Evolutionary conservation across 1,140 invertebrate species (phyloP), one percentile per base, ranked within the genome.

Genomic region (Cydia amplana): DNA sequence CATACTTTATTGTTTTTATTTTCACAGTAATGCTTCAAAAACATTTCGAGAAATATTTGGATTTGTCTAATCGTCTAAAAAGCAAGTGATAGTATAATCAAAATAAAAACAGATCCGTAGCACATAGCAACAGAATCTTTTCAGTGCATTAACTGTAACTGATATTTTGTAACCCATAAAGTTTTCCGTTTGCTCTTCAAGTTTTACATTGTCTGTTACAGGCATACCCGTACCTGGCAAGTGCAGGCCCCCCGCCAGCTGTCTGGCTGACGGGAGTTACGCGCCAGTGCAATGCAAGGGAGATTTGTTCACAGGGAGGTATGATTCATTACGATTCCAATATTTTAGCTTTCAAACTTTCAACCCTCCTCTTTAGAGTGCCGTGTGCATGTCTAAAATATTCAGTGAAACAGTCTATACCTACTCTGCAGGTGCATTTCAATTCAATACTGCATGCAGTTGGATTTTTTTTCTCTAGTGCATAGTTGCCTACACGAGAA

Each of bases 261-360:
- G 94, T 78, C 85, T 93, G 75, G 82, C 88, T 25, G 93, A 95
- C 80, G 94, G 94, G 14, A 84, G 83, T 5, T 95, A 90, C 83
- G 91, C 91, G n/a, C 87, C 94, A 4, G 93, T 94, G 75, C 94
- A 95, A 83, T 94, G 94, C 77, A 95, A 94, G 87, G 94, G 94
- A 25, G 94, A 94, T 79, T 67, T 80, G 72, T 87, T 93, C 74
- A 93, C 83, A 55, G 94, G 94, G 83, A 92, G 93, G 94, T 94
- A 89, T 79, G 55, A 60, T 23, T 60, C 55, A 60, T 60, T 10
- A 60, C 55, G 55, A 60, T 60, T 60, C 18, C 20, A 60, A 60
- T 60, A 60, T 60, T 60, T 60, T 60, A 12, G 51, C 55, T 10
- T 23, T 60, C 55, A 60, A 20, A n/a, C 55, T 10, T 20, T 60